Evolutionary conservation across 2,888 invertebrate species (phyloP), one percentile per base, ranked within the genome.

Genomic region (Cyrtodaria siliqua): DNA sequence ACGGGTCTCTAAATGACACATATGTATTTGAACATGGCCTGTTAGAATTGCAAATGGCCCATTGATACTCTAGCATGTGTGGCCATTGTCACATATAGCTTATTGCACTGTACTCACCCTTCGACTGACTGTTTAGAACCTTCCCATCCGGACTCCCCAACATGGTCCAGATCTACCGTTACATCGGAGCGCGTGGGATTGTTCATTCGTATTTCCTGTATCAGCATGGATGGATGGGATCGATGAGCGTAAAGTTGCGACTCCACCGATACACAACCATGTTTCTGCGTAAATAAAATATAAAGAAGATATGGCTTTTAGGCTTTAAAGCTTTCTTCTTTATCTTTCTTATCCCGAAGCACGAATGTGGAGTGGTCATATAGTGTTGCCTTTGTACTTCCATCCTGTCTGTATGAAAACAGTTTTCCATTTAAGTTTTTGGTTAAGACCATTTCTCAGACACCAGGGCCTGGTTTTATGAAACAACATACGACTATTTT

Each of bases 191-290:
- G 94, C 16, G 95, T 94, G 0, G 96, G 96, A 91, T 97, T 97
- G 33, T 95, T 95, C 1, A 97, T 94, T 89, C 95, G 95, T 66
- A 97, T 95, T 90, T 97, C 96, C 93, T 97, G 97, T 40, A 97
- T 95, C 86, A 97, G 95, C 63, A 97, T 93, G 38, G 96, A 95
- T 2, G 97, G 96, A 68, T 96, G 94, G 8, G 95, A 95, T 86
- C 97, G 95, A 92, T 97, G 97, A 8, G 97, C 96, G 91, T 96
- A 97, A 18, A 90, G 26, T 71, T 86, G 82, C 12, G 86, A 89
- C 24, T 85, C 86, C 12, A 87, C 84, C 20, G 76, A 82, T 1
- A 90, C 72, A 85, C 91, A 92, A 1, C 83, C 81, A 29, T 74
- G 66, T 0, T 75, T 76, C 90, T 89, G 79, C 1, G 16, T 20